Evolutionary conservation across 2,797 vertebrate genomes (phyloP).

Genomic region (Liparis tanakae): DNA sequence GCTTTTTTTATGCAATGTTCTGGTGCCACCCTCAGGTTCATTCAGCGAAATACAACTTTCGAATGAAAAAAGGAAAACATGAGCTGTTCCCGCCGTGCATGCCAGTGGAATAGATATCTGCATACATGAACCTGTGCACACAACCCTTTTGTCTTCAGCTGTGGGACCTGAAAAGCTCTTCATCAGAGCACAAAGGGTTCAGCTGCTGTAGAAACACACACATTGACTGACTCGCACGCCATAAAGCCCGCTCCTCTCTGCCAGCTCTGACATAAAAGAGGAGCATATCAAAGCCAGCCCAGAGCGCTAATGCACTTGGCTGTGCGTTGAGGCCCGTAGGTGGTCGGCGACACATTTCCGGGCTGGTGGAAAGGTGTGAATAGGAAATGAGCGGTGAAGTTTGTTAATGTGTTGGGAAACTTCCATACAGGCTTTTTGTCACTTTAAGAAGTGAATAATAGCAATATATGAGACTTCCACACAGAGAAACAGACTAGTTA

Average conservation of each 20-base stretch:
- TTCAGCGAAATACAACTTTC: slow-evolving; percentile 16
- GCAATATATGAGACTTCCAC: not conserved
- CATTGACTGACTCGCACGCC: not conserved
- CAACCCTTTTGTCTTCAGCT: no score
- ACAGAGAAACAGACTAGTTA: not conserved
- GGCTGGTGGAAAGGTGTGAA: not conserved
- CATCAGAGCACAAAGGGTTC: no score
- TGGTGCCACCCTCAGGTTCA: slow-evolving; percentile 55
- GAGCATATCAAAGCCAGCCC: not conserved
- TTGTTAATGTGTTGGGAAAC: not conserved
- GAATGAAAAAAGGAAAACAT: slow-evolving; percentile 4
- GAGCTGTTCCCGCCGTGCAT: not conserved
- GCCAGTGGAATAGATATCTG: no score
- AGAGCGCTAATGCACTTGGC: not conserved
- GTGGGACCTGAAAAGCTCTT: no score
- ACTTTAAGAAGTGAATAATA: not conserved
- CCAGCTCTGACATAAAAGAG: not conserved
- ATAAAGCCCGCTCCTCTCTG: not conserved
- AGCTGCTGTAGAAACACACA: no score
- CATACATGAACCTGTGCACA: no score
- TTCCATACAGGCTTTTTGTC: not conserved
- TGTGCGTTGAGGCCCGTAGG: not conserved
- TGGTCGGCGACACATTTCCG: not conserved
- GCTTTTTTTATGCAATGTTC: slow-evolving; percentile 11
- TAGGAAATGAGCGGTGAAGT: not conserved